Conservation (phyloP, 1,140 invertebrate species). For the Chymomyza costata region DNA sequence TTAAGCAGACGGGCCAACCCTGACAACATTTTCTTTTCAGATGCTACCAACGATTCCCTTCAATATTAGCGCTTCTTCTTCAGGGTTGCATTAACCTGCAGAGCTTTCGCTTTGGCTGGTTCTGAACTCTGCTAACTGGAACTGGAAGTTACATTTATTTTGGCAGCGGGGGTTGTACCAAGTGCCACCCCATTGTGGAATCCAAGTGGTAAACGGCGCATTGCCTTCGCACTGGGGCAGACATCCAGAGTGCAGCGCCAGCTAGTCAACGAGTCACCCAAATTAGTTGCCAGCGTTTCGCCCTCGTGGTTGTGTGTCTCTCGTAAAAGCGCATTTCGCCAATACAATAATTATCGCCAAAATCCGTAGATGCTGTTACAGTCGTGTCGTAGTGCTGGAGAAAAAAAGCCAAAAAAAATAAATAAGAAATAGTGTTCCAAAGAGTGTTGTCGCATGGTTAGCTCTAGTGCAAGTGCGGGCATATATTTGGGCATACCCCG, state of each 20-base stretch:
- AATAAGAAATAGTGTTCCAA: not conserved
- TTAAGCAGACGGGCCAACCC: no score
- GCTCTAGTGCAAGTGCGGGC: no score
- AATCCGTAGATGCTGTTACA: no score
- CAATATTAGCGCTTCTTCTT: no score
- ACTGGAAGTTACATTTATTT: constrained; percentile 20
- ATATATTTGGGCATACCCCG: no score
- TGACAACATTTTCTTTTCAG: no score
- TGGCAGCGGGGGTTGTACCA: not conserved
- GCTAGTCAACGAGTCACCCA: constrained; percentile 48
- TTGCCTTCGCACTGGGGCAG: not conserved
- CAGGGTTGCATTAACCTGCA: no score
- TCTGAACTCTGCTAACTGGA: constrained; percentile 32
- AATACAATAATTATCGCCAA: not conserved
- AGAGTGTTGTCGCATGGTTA: no score
- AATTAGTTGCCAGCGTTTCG: constrained; percentile 71
- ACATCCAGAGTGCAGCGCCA: constrained; percentile 23
- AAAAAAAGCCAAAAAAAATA: no score
- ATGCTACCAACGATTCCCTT: no score
- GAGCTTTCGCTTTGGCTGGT: no score
- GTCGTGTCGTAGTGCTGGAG: no score
- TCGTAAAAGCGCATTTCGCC: constrained; percentile 3
- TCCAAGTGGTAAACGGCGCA: constrained; percentile 4
- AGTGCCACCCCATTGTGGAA: constrained; percentile 29
- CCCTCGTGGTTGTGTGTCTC: constrained; percentile 61